Evolutionary conservation across 2,113 vertebrate genomes (phyloP).

Genomic region (Platysternon megacephalum): DNA sequence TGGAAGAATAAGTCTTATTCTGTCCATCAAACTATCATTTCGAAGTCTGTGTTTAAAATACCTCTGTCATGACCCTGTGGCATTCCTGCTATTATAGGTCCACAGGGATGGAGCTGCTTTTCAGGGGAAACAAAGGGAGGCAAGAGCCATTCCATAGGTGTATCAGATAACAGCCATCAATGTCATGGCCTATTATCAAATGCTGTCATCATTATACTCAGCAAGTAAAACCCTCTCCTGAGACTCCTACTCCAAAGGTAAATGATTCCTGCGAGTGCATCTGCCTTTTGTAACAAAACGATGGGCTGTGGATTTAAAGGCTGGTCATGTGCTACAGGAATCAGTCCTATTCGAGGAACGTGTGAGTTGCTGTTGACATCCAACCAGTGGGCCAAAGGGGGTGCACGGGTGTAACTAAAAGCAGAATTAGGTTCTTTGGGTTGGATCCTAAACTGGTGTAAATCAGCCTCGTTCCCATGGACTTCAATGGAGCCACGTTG

Average conservation of each 20-base stretch:
- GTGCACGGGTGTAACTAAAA: background rate
- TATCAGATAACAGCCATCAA: slow-evolving; percentile 70
- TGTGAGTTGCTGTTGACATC: background rate
- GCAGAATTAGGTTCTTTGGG: background rate
- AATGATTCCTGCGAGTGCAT: background rate
- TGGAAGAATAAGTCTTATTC: slow-evolving; percentile 69
- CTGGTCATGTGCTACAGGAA: background rate
- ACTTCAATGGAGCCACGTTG: background rate
- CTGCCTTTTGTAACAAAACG: background rate
- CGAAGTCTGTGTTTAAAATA: slow-evolving; percentile 75
- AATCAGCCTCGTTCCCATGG: background rate
- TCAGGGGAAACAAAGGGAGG: background rate
- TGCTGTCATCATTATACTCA: slow-evolving; percentile 26
- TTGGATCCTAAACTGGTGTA: background rate
- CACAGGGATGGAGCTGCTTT: slow-evolving; percentile 54
- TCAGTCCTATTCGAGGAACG: background rate
- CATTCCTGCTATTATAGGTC: slow-evolving; percentile 59
- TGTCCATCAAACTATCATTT: slow-evolving; percentile 67
- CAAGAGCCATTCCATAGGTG: slow-evolving; percentile 28
- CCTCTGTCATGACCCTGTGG: slow-evolving; percentile 64
- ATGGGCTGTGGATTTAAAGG: slow-evolving; percentile 12
- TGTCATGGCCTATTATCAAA: slow-evolving; percentile 40
- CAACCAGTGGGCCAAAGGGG: background rate
- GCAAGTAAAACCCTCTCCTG: slow-evolving; percentile 7
- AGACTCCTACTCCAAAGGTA: slow-evolving; percentile 12